A percentile compares a stretch with the other conserved stretches of the same genome.
These are phyloP conservation scores for Parelbella ahira DNA, from an alignment of 2,888 invertebrate species.

Conservation along the genomic window DNA sequence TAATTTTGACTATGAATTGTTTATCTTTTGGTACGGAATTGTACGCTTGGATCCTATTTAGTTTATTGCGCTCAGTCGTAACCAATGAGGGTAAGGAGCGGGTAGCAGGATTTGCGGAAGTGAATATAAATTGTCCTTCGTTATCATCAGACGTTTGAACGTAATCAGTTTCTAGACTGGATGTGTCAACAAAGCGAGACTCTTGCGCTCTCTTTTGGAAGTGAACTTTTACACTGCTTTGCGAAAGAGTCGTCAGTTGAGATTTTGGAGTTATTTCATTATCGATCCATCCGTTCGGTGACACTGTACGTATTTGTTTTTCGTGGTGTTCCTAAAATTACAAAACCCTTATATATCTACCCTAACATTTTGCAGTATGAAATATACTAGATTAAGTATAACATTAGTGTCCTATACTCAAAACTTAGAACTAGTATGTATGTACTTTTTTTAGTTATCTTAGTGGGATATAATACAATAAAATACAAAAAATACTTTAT, in stretches of 20 bases:
- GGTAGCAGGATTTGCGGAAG: conserved; percentile 22
- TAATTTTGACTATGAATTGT: conserved; percentile 45
- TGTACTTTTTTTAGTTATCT: too few relatives aligned
- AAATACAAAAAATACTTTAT: too few relatives aligned
- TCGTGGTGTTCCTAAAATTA: conserved; percentile 54
- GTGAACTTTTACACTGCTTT: conserved; percentile 31
- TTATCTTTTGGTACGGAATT: conserved; percentile 35
- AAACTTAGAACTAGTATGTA: too few relatives aligned
- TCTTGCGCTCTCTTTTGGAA: conserved; percentile 30
- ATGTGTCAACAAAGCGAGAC: conserved; percentile 17
- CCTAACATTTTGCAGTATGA: too few relatives aligned
- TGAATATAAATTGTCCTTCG: conserved; percentile 35
- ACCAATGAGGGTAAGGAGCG: conserved; percentile 44
- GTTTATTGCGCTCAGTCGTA: conserved; percentile 41
- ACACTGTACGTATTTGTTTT: conserved; percentile 51
- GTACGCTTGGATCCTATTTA: conserved; percentile 33
- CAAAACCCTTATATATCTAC: too few relatives aligned
- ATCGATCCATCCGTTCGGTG: conserved; percentile 38
- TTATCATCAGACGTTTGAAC: conserved; percentile 9
- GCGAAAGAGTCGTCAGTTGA: conserved; percentile 12
- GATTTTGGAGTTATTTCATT: conserved; percentile 13
- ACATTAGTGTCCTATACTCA: too few relatives aligned
- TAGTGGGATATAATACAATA: too few relatives aligned
- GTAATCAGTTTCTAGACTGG: conserved; percentile 10
- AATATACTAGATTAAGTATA: too few relatives aligned